phyloP scores from a whole-genome alignment of 2,797 vertebrate species.

The Sylvilagus floridanus region DNA sequence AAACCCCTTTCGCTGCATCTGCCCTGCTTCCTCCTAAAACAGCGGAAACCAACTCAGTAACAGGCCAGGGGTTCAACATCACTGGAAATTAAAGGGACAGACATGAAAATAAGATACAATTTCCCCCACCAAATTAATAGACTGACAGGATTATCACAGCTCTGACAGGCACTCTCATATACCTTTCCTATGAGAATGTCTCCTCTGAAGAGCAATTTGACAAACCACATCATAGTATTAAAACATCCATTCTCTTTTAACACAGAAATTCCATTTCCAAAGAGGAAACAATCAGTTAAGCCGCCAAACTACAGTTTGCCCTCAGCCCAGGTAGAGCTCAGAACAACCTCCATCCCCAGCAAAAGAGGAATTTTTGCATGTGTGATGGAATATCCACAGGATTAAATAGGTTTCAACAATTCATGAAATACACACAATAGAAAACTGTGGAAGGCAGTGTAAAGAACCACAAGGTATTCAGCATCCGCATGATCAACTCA shows the following conservation, averaged over 20 bases:
- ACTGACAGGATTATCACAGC: not conserved
- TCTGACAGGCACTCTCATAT: not conserved
- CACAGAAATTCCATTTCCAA: not conserved
- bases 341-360: not conserved
- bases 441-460: not conserved
- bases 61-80: not conserved
- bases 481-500: not conserved
- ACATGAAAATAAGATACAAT: not conserved
- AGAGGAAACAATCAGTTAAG: constrained; percentile 2
- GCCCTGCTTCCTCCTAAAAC: not conserved
- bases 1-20: not conserved
- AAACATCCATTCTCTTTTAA: not conserved
- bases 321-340: not conserved
- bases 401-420: not conserved
- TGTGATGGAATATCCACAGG: not conserved
- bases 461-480: not conserved
- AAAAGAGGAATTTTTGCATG: not conserved
- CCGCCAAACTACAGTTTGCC: not conserved
- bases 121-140: not conserved
- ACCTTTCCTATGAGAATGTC: not conserved
- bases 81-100: not conserved
- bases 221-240: not conserved
- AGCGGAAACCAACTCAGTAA: not conserved
- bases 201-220: not conserved
- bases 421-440: too few relatives aligned